Evolutionary conservation across 2,113 vertebrate genomes (phyloP).

Genomic region (Aythya baeri): DNA sequence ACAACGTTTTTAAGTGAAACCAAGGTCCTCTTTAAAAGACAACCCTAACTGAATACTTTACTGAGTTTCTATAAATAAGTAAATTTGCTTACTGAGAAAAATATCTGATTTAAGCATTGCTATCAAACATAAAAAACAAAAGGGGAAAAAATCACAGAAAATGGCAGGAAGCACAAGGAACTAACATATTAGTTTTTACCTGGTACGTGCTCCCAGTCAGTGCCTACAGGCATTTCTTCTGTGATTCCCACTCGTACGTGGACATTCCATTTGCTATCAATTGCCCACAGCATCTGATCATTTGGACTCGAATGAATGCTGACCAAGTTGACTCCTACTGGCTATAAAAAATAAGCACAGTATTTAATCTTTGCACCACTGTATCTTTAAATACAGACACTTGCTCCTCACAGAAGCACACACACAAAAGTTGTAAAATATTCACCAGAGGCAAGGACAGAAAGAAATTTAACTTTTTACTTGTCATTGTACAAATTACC

Average conservation of each 20-base stretch:
- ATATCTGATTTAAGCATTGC: neutral
- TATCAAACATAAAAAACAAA: neutral
- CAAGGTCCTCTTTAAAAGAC: neutral
- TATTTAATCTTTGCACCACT: constrained; percentile 32
- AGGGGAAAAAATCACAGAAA: neutral
- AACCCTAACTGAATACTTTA: neutral
- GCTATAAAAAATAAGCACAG: constrained; percentile 77
- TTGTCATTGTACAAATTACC: neutral
- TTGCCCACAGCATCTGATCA: constrained; percentile 91
- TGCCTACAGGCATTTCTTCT: constrained; percentile 97
- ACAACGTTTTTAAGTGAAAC: neutral
- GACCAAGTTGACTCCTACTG: constrained; percentile 87
- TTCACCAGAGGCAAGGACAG: neutral
- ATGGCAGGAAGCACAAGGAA: neutral
- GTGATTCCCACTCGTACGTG: constrained; percentile 89
- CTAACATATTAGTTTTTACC: constrained; percentile 72
- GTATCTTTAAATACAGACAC: neutral
- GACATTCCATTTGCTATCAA: constrained; percentile 90
- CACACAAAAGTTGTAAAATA: neutral
- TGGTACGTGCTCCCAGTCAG: constrained; percentile 93
- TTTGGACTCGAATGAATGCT: constrained; percentile 89
- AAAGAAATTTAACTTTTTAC: neutral
- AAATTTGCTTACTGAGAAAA: neutral
- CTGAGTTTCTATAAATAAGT: neutral
- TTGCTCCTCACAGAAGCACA: neutral